phyloP scores from a whole-genome alignment of 2,888 invertebrate species.

The Cepaea hortensis region DNA sequence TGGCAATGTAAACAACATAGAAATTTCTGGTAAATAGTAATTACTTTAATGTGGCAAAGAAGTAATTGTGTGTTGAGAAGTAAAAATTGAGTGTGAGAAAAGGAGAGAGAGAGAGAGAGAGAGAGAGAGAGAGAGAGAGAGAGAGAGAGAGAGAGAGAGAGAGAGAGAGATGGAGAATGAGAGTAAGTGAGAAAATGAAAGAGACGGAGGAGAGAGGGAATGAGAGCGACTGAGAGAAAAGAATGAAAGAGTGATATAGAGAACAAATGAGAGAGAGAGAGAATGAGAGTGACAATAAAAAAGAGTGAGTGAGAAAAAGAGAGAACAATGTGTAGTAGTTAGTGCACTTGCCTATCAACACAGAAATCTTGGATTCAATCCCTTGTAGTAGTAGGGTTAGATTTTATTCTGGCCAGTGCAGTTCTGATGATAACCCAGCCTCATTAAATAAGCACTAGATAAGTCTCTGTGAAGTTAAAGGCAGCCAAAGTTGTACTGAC shows the following conservation, averaged over 20 bases:
- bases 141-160: not conserved
- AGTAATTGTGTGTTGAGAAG: not conserved
- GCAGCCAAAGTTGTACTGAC: too few relatives aligned
- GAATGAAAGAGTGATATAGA: not conserved
- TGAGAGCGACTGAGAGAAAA: too few relatives aligned
- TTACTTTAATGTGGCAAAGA: not conserved
- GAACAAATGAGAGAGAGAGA: not conserved
- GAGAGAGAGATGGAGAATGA: not conserved
- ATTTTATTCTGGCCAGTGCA: too few relatives aligned
- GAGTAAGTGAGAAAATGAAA: not conserved
- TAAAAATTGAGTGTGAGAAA: too few relatives aligned
- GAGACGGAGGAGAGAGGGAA: not conserved
- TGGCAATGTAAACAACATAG: slow-evolving; percentile 93
- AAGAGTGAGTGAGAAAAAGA: not conserved
- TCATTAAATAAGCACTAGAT: too few relatives aligned
- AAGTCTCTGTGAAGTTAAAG: too few relatives aligned
- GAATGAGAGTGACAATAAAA: not conserved
- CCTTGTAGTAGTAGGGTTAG: too few relatives aligned
- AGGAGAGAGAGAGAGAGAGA: not conserved
- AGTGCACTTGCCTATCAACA: too few relatives aligned
- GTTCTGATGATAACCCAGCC: too few relatives aligned
- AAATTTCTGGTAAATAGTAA: slow-evolving; percentile 79
- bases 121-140: not conserved
- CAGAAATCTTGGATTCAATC: too few relatives aligned
- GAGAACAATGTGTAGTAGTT: not conserved